A percentile compares a stretch with the other conserved stretches of the same genome.
phyloP scores from a whole-genome alignment of 2,797 vertebrate species.

The Coccyzus lansbergi region DNA sequence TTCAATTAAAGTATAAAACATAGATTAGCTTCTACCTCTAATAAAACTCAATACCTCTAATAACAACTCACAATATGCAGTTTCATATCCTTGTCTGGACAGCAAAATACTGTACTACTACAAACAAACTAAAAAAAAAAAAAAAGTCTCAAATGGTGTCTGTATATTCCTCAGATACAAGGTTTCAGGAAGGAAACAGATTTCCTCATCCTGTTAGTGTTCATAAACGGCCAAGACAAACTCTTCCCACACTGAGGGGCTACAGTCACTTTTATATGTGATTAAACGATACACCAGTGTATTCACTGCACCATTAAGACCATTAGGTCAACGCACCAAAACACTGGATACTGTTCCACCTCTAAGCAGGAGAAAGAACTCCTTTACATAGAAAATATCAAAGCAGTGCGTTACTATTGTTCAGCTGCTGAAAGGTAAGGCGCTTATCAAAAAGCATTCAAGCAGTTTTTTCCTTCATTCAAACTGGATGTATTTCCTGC shows the following conservation, averaged over 20 bases:
- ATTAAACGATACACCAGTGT: background rate
- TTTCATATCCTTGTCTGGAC: background rate
- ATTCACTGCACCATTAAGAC: background rate
- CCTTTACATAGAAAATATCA: background rate
- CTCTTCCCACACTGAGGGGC: slow-evolving; percentile 50
- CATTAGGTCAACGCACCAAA: background rate
- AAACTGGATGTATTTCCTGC: background rate
- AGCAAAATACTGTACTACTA: slow-evolving; percentile 8
- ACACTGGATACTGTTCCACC: background rate
- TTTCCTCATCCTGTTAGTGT: slow-evolving; percentile 75
- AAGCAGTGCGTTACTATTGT: background rate
- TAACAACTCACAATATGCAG: background rate
- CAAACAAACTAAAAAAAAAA: slow-evolving; percentile 20
- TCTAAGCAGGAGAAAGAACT: background rate
- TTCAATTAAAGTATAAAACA: background rate
- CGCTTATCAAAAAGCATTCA: background rate
- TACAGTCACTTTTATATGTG: background rate
- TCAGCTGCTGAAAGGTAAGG: background rate
- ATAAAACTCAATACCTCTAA: too few relatives aligned
- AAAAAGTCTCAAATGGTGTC: slow-evolving; percentile 41
- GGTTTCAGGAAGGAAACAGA: slow-evolving; percentile 79
- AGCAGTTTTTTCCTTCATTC: background rate
- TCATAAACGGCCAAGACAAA: slow-evolving; percentile 61
- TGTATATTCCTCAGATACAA: slow-evolving; percentile 62
- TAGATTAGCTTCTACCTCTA: background rate